Base-by-base conservation (phyloP, 2,888 invertebrate species). In the Hofmannophila pseudospretella region DNA sequence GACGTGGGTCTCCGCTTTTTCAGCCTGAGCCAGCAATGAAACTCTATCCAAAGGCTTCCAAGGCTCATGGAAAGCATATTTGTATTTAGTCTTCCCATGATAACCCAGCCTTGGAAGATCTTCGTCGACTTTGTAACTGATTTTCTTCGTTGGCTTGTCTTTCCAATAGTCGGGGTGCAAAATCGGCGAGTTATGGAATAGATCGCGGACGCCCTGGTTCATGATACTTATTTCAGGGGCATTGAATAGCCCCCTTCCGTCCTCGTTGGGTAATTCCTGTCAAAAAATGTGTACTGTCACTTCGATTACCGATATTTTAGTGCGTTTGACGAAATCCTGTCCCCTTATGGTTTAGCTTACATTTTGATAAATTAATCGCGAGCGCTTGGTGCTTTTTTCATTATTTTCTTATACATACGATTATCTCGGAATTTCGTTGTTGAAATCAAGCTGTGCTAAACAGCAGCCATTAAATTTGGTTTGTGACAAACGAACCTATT, bases 31-130 rank as follows among this genome's bases (percentile, higher is more conserved):
- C 12, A 85, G 49, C 23, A 85, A 46, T 0, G 67, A 38, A 26
- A 78, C 36, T 26, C 85, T 64, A 49, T 85, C 82, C 16, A 82
- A 41, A 0, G 85, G 85, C 27, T 63, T 74, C 84, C 85, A 85
- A 0, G 85, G 85, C 45, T 84, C 84, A 31, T 85, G 84, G 47
- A 85, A 85, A 0, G 85, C 85, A 41, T 69, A 82, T 41, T 78
- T 84, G 41, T 72, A 81, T 45, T 79, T 85, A 31, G 39, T 67
- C 25, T 46, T 67, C 0, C 85, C 85, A 33, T 85, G 85, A 43
- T 84, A 85, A 0, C 84, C 78, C 5, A 85, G 64, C 34, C 67
- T 71, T 0, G 74, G 69, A 11, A 69, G 30, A 1, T 52, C 49
- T 1, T 64, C 67, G 10, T 52, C 59, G 1, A 55, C 51, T 0